These are phyloP conservation scores for Mimumesa dahlbomi DNA, from an alignment of 2,888 invertebrate genomes.

Conservation along the genomic window DNA sequence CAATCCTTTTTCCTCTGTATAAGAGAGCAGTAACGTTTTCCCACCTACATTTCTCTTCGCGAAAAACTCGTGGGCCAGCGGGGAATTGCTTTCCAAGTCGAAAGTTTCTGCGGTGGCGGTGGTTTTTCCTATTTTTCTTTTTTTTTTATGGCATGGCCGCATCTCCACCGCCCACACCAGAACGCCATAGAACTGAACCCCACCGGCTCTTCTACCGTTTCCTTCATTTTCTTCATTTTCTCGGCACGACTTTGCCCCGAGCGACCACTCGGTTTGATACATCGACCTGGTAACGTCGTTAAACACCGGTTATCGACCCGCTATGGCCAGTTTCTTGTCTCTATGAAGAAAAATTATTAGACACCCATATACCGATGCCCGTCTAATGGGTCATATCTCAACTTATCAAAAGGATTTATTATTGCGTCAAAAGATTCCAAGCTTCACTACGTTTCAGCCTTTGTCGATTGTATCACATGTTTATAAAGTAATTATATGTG, in stretches of 20 bases:
- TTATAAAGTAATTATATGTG: too few species aligned
- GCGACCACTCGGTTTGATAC: constrained; percentile 66
- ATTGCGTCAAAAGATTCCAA: too few species aligned
- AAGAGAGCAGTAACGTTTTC: constrained; percentile 45
- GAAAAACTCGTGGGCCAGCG: constrained; percentile 49
- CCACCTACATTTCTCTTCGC: constrained; percentile 50
- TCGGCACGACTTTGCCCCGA: constrained; percentile 58
- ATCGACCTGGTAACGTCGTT: constrained; percentile 64
- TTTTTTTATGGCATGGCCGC: constrained; percentile 51
- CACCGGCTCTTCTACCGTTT: constrained; percentile 24
- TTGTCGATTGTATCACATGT: too few species aligned
- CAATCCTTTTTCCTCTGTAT: constrained; percentile 46
- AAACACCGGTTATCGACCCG: constrained; percentile 63
- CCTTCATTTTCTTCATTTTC: constrained; percentile 57
- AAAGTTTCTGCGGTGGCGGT: constrained; percentile 62
- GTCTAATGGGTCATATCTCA: background rate
- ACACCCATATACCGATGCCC: constrained; percentile 12
- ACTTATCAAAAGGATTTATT: too few species aligned
- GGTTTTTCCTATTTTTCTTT: constrained; percentile 54
- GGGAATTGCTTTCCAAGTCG: constrained; percentile 65
- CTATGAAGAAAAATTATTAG: constrained; percentile 54
- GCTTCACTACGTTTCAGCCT: too few species aligned
- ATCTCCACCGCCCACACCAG: constrained; percentile 35
- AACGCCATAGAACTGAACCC: constrained; percentile 38
- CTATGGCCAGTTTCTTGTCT: constrained; percentile 46